Evolutionary conservation across 2,888 invertebrate species (phyloP), one percentile per base, ranked within the genome.

Genomic region (Mesoligia furuncula): DNA sequence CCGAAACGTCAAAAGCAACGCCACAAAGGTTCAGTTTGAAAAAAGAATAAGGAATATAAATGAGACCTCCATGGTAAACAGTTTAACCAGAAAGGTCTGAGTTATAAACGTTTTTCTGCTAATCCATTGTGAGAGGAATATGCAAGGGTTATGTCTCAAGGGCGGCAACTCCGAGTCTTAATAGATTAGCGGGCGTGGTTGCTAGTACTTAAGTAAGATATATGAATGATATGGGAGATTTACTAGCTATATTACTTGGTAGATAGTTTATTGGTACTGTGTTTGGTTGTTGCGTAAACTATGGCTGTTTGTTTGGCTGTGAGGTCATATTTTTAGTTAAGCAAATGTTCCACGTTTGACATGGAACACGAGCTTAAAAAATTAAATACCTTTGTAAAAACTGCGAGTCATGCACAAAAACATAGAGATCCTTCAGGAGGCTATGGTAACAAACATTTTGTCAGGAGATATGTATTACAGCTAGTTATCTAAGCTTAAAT

Each of bases 171-270:
- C 73, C 48, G 61, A 68, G 85, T 65, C 84, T 85, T 85, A 84
- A 81, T 84, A 84, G 84, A 84, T 84, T 84, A 84, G 84, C 73
- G 59, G 85, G 85, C 81, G 78, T 85, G 81, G 81, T 51, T 83
- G 64, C 66, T 80, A 71, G 84, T 64, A 64, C 77, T 84, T 84
- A 85, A 84, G 71, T 73, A 81, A 85, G 84, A 84, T 84, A 81
- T 81, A 84, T 84, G 73, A 85, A 85, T 85, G 81, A 78, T 85
- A 85, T 81, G 71, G 78, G n/a, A 81, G 81, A 85, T 81, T 78
- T 81, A 81, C 73, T 62, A 62, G 57, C 27, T 73, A 70, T 76
- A 73, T 48, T 73, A 68, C 65, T 79, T 75, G 5, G 59, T 51
- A 36, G 72, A 75, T 78, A 61, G 54, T 83, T 57, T 71, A 80